Percentiles rank a stretch among this genome's conserved stretches.
phyloP scores from a whole-genome alignment of 1,140 invertebrate species.

The Tribolium madens region DNA sequence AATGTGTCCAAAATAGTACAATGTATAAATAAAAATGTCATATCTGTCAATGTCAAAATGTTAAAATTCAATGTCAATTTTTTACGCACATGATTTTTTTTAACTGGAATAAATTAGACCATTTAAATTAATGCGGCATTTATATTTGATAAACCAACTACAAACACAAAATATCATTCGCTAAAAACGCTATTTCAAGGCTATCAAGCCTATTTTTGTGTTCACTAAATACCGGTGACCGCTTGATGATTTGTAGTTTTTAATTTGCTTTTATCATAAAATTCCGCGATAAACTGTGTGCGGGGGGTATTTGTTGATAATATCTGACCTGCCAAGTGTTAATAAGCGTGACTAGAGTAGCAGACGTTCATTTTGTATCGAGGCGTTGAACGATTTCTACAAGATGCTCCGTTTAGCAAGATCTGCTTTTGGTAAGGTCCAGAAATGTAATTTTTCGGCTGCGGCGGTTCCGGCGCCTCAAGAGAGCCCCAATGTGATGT shows the following conservation, averaged over 20 bases:
- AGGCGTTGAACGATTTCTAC: neutral
- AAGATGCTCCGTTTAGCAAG: constrained; percentile 66
- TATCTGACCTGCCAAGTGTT: neutral
- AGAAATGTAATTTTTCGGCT: constrained; percentile 67
- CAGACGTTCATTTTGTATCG: neutral
- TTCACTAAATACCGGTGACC: neutral
- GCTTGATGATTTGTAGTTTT: neutral
- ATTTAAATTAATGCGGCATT: neutral
- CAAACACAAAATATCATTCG: neutral
- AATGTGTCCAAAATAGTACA: neutral
- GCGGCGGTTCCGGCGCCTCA: constrained; percentile 70
- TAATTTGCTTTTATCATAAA: neutral
- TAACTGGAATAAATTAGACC: neutral
- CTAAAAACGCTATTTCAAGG: neutral
- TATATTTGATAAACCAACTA: neutral
- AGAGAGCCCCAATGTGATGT: constrained; percentile 72
- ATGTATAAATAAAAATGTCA: neutral
- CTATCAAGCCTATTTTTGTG: neutral
- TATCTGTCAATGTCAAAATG: neutral
- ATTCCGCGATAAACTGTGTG: neutral
- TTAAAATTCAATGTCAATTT: neutral
- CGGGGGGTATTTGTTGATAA: neutral
- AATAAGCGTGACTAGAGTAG: neutral
- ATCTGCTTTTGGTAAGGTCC: constrained; percentile 61
- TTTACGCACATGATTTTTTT: neutral